A percentile compares a stretch with the other conserved stretches of the same genome.
phyloP scores from a whole-genome alignment of 2,888 invertebrate genomes.

The Rhimphoctona megacephalus region DNA sequence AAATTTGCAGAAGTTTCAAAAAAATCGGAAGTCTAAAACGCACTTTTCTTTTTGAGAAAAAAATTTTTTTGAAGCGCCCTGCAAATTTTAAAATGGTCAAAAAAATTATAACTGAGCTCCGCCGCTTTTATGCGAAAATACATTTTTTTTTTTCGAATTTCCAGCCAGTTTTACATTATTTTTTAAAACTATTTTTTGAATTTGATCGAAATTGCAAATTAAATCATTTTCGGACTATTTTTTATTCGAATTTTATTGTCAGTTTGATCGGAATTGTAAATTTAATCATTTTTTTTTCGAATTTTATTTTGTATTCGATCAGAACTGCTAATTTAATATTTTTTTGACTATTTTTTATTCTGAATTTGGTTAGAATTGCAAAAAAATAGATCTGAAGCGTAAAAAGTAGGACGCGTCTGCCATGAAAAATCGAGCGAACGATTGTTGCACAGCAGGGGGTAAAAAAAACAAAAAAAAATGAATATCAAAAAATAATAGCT shows the following conservation, averaged over 20 bases:
- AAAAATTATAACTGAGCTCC: too few relatives aligned
- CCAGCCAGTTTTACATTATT: too few relatives aligned
- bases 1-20: not conserved
- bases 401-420: not conserved
- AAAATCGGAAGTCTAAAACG: not conserved
- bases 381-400: not conserved
- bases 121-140: not conserved
- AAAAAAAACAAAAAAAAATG: not conserved
- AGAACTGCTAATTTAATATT: not conserved
- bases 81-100: not conserved
- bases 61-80: not conserved
- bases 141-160: not conserved
- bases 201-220: too few relatives aligned
- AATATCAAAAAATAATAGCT: constrained; percentile 1
- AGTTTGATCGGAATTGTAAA: too few relatives aligned
- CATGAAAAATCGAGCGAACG: not conserved
- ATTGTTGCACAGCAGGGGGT: not conserved
- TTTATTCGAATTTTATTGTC: too few relatives aligned
- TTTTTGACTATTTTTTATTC: not conserved
- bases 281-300: not conserved
- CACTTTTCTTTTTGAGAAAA: not conserved
- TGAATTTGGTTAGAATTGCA: not conserved
- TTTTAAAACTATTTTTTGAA: too few relatives aligned
- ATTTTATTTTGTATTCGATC: not conserved
- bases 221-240: too few relatives aligned